Conservation (phyloP, 1,140 invertebrate genomes). For the Brachionus calyciflorus region DNA sequence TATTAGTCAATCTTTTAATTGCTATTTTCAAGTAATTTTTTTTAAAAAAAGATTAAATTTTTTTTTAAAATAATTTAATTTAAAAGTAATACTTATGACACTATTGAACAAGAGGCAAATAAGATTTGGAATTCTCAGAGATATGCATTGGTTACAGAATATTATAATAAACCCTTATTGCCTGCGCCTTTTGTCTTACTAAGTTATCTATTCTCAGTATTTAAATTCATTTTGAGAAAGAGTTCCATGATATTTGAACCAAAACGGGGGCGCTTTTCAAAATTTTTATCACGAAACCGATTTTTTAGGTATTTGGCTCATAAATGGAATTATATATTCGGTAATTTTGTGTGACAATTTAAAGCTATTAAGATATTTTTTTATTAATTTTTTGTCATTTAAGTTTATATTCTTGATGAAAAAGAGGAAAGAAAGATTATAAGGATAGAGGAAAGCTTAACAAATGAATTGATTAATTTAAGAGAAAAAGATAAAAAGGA, state of each 20-base stretch:
- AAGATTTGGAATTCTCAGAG: constrained; percentile 39
- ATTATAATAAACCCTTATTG: constrained; percentile 34
- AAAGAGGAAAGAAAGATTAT: neutral
- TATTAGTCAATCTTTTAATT: constrained; percentile 36
- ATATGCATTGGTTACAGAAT: constrained; percentile 17
- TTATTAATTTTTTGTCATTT: neutral
- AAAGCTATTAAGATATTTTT: neutral
- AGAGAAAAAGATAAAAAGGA: neutral
- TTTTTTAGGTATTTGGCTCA: constrained; percentile 12
- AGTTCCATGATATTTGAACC: neutral
- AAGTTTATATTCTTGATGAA: constrained; percentile 34
- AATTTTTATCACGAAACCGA: neutral
- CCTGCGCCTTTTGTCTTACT: constrained; percentile 19
- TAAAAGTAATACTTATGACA: constrained; percentile 1
- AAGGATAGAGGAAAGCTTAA: neutral
- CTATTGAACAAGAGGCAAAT: constrained; percentile 25
- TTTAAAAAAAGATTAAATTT: neutral
- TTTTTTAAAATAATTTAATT: neutral
- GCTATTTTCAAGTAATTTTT: constrained; percentile 44
- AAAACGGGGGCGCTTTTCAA: neutral
- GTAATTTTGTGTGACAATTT: neutral
- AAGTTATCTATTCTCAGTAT: neutral
- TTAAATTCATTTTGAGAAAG: neutral
- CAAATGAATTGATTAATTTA: neutral
- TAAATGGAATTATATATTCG: neutral